These are phyloP conservation scores for Nestor notabilis DNA, from an alignment of 2,113 vertebrate genomes.

Conservation along the genomic window DNA sequence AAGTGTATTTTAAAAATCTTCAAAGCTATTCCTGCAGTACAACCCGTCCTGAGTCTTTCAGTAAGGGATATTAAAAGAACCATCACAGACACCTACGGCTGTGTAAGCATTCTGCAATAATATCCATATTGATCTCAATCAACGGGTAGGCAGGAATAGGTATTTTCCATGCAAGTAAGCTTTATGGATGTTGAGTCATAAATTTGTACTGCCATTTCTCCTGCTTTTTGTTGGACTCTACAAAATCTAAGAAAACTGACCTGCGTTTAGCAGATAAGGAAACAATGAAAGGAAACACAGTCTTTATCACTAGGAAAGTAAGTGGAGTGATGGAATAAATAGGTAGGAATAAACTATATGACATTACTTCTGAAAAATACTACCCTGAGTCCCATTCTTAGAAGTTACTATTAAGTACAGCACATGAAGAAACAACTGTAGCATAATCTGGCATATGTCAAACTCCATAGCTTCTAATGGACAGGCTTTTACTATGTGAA, in stretches of 20 bases:
- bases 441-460: not conserved
- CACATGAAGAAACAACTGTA: not conserved
- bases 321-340: not conserved
- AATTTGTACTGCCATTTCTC: not conserved
- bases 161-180: not conserved
- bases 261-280: not conserved
- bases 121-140: not conserved
- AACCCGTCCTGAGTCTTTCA: not conserved
- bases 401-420: not conserved
- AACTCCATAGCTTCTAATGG: not conserved
- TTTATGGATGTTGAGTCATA: not conserved
- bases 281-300: not conserved
- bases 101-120: not conserved
- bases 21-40: not conserved
- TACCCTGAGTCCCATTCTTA: not conserved
- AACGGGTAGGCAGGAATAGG: not conserved
- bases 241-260: not conserved
- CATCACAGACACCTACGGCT: not conserved
- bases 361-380: not conserved
- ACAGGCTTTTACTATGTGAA: not conserved
- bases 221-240: not conserved
- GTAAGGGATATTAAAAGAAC: not conserved
- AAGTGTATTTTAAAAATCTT: not conserved
- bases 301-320: not conserved
- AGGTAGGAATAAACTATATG: not conserved